Evolutionary conservation across 2,113 vertebrate genomes (phyloP).

Genomic region (Taurulus bubalis): DNA sequence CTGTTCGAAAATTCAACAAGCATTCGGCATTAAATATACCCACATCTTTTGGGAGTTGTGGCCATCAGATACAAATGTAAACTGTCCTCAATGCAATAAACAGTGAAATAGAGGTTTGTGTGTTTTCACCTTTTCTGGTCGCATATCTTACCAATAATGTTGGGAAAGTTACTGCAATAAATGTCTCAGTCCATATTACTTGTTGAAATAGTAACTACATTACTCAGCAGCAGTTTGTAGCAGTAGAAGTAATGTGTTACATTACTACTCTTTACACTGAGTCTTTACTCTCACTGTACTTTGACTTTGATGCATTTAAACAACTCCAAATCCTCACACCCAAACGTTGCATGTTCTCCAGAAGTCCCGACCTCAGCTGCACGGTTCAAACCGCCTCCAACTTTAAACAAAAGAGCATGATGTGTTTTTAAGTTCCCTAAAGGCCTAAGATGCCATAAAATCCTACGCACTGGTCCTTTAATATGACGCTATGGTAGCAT

Average conservation of each 20-base stretch:
- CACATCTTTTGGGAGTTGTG: background rate
- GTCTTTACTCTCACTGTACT: background rate
- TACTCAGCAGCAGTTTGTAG: background rate
- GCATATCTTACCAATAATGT: background rate
- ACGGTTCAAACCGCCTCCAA: no score
- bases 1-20: background rate
- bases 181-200: background rate
- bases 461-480: background rate
- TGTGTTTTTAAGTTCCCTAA: no score
- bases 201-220: background rate
- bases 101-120: background rate
- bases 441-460: background rate
- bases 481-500: background rate
- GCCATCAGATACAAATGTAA: background rate
- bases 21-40: background rate
- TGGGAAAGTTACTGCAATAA: background rate
- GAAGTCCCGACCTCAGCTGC: no score
- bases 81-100: background rate
- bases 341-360: background rate
- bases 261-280: background rate
- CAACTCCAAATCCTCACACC: background rate
- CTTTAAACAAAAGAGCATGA: no score
- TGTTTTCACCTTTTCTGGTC: background rate
- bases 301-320: background rate
- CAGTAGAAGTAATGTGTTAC: background rate